Evolutionary conservation across 2,888 invertebrate genomes (phyloP).

Genomic region (Glaucopsyche alexis): DNA sequence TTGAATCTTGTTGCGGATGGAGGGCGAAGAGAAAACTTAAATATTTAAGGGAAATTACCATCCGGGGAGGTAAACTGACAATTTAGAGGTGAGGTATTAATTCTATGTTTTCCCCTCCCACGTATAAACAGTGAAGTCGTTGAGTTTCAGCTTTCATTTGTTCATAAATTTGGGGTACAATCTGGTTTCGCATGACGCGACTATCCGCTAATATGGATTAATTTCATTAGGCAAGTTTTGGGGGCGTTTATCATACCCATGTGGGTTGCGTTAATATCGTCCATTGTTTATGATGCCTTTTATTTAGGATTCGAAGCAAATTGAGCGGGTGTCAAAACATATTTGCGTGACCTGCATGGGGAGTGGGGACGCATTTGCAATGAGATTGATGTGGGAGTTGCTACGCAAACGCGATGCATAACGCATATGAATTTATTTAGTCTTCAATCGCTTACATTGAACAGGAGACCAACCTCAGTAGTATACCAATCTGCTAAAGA

Average conservation of each 20-base stretch:
- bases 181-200: conserved; percentile 40
- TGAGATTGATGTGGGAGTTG: neutral
- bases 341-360: conserved; percentile 18
- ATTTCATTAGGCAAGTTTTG: conserved; percentile 66
- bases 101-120: conserved; percentile 71
- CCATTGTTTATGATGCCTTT: conserved; percentile 15
- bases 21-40: conserved; percentile 75
- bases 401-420: neutral
- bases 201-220: conserved; percentile 55
- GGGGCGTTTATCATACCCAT: conserved; percentile 45
- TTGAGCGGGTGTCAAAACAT: conserved; percentile 10
- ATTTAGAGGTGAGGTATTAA: conserved; percentile 74
- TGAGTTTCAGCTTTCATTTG: conserved; percentile 70
- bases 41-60: conserved; percentile 76
- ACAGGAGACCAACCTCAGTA: too few species aligned
- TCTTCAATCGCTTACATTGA: neutral
- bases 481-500: too few species aligned
- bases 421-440: neutral
- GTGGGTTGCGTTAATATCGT: conserved; percentile 31
- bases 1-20: conserved; percentile 77
- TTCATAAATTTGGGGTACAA: conserved; percentile 52
- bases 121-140: conserved; percentile 68
- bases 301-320: neutral
- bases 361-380: neutral
- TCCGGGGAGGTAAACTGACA: conserved; percentile 61